These are phyloP conservation scores for Mobula hypostoma DNA, from an alignment of 2,113 vertebrate genomes.

Conservation along the genomic window DNA sequence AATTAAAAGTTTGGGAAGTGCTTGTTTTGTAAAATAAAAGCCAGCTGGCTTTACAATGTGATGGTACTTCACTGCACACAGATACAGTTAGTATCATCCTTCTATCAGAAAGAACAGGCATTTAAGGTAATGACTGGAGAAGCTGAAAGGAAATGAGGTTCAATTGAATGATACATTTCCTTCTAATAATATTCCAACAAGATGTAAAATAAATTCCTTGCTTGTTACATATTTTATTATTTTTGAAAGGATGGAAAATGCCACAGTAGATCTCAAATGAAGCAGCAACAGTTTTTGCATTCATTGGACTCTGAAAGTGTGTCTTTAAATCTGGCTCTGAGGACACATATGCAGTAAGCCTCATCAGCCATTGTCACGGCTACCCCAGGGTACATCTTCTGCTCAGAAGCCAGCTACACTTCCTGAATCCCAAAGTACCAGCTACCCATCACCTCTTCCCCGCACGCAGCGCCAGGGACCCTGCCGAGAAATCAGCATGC, in stretches of 20 bases:
- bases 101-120: slow-evolving; percentile 6
- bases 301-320: slow-evolving; percentile 28
- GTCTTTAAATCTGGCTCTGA: slow-evolving; percentile 36
- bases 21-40: neutral
- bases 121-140: slow-evolving; percentile 24
- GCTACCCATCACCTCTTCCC: slow-evolving; percentile 59
- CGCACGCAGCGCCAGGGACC: slow-evolving; percentile 54
- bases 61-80: slow-evolving; percentile 4
- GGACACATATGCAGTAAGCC: slow-evolving; percentile 52
- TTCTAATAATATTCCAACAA: slow-evolving; percentile 14
- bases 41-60: neutral
- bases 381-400: slow-evolving; percentile 60
- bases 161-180: slow-evolving; percentile 14
- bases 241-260: slow-evolving; percentile 33
- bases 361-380: slow-evolving; percentile 64
- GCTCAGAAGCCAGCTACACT: slow-evolving; percentile 56
- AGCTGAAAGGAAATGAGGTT: slow-evolving; percentile 18
- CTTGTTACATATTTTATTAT: slow-evolving; percentile 35
- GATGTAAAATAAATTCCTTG: slow-evolving; percentile 21
- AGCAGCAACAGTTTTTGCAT: slow-evolving; percentile 32
- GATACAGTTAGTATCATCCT: slow-evolving; percentile 18
- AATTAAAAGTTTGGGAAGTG: neutral
- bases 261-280: slow-evolving; percentile 32
- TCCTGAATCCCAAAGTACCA: slow-evolving; percentile 58
- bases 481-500: slow-evolving; percentile 74